A percentile compares a stretch with the other conserved stretches of the same genome.
Evolutionary conservation across 2,888 invertebrate species (phyloP).

Genomic region (Cataglyphis livida): DNA sequence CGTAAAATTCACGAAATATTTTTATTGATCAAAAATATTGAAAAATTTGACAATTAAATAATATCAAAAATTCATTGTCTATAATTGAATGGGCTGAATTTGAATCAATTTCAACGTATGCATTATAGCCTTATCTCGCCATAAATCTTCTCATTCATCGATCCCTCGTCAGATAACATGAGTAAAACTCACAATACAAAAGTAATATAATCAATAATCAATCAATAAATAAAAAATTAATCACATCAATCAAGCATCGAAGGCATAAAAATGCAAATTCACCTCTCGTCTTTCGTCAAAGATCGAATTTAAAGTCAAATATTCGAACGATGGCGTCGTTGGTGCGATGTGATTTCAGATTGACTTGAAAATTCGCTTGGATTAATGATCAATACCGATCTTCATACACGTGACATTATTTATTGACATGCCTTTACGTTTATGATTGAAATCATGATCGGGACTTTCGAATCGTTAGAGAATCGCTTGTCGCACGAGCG

Average conservation of each 20-base stretch:
- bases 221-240: conserved; percentile 2
- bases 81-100: conserved; percentile 11
- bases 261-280: conserved; percentile 2
- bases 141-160: conserved; percentile 41
- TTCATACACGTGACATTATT: neutral
- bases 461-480: neutral
- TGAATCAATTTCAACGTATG: neutral
- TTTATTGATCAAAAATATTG: neutral
- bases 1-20: neutral
- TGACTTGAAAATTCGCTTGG: neutral
- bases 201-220: neutral
- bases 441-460: neutral
- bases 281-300: neutral
- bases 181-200: neutral
- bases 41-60: neutral
- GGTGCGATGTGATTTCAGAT: neutral
- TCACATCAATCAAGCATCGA: neutral
- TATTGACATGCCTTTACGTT: neutral
- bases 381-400: neutral
- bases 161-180: neutral
- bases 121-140: neutral
- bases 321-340: neutral
- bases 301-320: conserved; percentile 25
- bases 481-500: neutral
- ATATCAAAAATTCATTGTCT: neutral